Evolutionary conservation across 2,888 invertebrate species (phyloP).

Genomic region (Drosophila nr. perissopoda): DNA sequence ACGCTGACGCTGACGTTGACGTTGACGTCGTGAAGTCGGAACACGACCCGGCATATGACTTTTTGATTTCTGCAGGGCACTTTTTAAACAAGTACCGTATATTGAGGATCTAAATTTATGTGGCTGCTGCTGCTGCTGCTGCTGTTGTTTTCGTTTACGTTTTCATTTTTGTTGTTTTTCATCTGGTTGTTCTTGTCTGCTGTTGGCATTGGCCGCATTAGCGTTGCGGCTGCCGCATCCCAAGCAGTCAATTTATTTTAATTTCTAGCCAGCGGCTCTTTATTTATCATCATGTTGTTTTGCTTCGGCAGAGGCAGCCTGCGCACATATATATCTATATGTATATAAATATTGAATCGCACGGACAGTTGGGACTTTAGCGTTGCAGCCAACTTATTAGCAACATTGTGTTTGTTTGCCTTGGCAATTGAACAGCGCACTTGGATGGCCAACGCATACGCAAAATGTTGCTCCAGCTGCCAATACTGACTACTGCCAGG

Average conservation of each 20-base stretch:
- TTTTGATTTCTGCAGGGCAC: slow-evolving; percentile 71
- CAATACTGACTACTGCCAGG: slow-evolving; percentile 54
- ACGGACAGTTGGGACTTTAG: slow-evolving; percentile 14
- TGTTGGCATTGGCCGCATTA: slow-evolving; percentile 32
- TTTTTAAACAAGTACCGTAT: slow-evolving; percentile 46
- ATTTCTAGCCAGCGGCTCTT: slow-evolving; percentile 77
- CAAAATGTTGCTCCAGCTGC: slow-evolving; percentile 38
- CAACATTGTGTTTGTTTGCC: slow-evolving; percentile 59
- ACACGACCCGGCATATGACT: slow-evolving; percentile 65
- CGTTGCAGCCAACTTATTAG: slow-evolving; percentile 66
- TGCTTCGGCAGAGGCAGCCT: slow-evolving; percentile 22
- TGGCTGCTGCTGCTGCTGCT: slow-evolving; percentile 46
- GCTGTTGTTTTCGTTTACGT: slow-evolving; percentile 4
- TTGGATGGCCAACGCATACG: slow-evolving; percentile 30
- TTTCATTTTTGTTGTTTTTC: slow-evolving; percentile 3
- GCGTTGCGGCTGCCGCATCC: slow-evolving; percentile 57
- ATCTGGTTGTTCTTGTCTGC: slow-evolving; percentile 9
- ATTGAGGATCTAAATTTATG: slow-evolving; percentile 57
- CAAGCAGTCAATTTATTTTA: slow-evolving; percentile 80
- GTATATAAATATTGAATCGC: neutral
- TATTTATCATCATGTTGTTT: slow-evolving; percentile 80
- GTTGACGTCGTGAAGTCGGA: slow-evolving; percentile 51
- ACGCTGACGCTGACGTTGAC: slow-evolving; percentile 49
- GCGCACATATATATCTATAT: neutral
- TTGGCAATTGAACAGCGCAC: slow-evolving; percentile 45